These are phyloP conservation scores for Myanophis thanlyinensis DNA, from an alignment of 2,113 vertebrate genomes.

Conservation along the genomic window DNA sequence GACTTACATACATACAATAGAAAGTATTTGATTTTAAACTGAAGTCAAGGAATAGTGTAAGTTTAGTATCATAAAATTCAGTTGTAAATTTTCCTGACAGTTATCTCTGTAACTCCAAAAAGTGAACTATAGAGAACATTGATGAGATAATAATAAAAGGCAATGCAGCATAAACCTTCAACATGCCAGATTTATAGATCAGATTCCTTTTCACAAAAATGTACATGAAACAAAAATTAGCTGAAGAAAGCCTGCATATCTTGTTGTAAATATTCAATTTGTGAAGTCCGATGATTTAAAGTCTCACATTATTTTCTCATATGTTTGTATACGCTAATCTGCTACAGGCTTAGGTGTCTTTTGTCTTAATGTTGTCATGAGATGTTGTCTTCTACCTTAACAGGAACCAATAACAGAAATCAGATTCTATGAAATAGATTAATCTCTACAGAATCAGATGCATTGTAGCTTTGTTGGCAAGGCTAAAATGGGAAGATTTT, in stretches of 20 bases:
- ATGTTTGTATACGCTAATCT: not conserved
- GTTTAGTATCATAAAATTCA: slow-evolving; percentile 58
- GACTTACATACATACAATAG: not conserved
- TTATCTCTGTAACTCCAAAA: slow-evolving; percentile 69
- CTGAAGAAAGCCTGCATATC: slow-evolving; percentile 39
- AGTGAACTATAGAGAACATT: slow-evolving; percentile 66
- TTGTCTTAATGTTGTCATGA: not conserved
- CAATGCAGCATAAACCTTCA: slow-evolving; percentile 51
- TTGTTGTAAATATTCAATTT: slow-evolving; percentile 38
- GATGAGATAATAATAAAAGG: slow-evolving; percentile 73
- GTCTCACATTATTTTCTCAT: not conserved
- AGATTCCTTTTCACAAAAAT: slow-evolving; percentile 53
- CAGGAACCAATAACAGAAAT: not conserved
- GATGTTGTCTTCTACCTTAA: not conserved
- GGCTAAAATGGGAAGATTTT: not conserved
- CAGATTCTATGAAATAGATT: not conserved
- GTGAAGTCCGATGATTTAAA: not conserved
- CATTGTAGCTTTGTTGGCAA: not conserved
- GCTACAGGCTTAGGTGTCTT: not conserved
- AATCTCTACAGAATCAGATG: not conserved
- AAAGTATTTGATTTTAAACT: slow-evolving; percentile 65
- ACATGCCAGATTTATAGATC: slow-evolving; percentile 63
- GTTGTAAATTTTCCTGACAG: slow-evolving; percentile 67
- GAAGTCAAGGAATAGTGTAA: slow-evolving; percentile 62
- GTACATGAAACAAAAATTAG: slow-evolving; percentile 60